phyloP scores from a whole-genome alignment of 1,140 invertebrate genomes.

The Zaprionus davidi region DNA sequence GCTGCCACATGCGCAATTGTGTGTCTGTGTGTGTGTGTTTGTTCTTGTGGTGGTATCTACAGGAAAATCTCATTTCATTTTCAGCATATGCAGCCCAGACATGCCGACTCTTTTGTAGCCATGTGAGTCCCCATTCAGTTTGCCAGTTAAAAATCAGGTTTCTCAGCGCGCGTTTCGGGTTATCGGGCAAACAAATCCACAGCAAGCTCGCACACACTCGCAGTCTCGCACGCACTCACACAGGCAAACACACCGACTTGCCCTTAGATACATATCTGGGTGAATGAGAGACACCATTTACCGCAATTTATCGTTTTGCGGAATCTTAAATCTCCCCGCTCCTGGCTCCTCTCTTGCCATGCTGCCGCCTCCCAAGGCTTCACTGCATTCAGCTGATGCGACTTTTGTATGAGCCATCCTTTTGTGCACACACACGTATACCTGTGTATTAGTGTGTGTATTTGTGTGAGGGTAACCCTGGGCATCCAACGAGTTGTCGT shows the following conservation, averaged over 20 bases:
- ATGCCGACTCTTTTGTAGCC: slow-evolving; percentile 34
- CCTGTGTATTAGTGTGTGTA: slow-evolving; percentile 16
- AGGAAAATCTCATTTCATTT: slow-evolving; percentile 79
- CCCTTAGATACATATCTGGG: slow-evolving; percentile 25
- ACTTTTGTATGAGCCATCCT: slow-evolving; percentile 32
- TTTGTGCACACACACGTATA: slow-evolving; percentile 2
- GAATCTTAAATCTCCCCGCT: slow-evolving; percentile 64
- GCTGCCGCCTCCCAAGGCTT: slow-evolving; percentile 11
- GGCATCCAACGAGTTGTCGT: slow-evolving; percentile 55
- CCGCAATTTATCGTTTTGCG: slow-evolving; percentile 76
- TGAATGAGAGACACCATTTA: slow-evolving; percentile 72
- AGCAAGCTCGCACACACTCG: slow-evolving; percentile 21
- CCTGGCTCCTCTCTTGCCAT: neutral
- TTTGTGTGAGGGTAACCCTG: slow-evolving; percentile 33
- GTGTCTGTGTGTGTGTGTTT: slow-evolving; percentile 5
- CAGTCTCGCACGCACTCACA: slow-evolving; percentile 24
- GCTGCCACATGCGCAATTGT: slow-evolving; percentile 29
- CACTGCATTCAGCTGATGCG: slow-evolving; percentile 31
- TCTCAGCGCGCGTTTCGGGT: slow-evolving; percentile 69
- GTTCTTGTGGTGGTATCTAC: slow-evolving; percentile 42
- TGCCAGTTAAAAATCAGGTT: slow-evolving; percentile 81
- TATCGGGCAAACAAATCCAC: slow-evolving; percentile 65
- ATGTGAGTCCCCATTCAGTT: slow-evolving; percentile 59
- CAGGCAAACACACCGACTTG: slow-evolving; percentile 22
- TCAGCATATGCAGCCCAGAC: slow-evolving; percentile 54